A percentile compares a stretch with the other conserved stretches of the same genome.
Conservation (phyloP, 2,888 invertebrate genomes). For the Drosophila falleni region DNA sequence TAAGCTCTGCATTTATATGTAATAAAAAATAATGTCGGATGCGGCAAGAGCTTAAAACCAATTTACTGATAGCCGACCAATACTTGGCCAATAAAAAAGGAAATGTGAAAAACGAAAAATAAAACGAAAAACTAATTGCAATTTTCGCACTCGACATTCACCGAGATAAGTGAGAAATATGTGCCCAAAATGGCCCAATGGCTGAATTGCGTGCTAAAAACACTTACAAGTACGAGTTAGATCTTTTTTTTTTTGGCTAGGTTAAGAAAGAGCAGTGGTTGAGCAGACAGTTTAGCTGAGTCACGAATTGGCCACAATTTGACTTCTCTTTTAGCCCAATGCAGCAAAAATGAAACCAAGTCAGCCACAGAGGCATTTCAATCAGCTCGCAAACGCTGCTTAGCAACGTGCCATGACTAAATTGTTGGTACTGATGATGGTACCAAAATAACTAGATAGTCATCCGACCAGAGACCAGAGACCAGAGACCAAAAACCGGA, state of each 20-base stretch:
- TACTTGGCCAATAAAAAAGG: conserved; percentile 16
- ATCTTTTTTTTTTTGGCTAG: conserved; percentile 53
- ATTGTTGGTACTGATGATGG: conserved; percentile 41
- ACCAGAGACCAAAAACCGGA: background rate
- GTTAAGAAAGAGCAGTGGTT: conserved; percentile 34
- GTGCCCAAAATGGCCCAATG: conserved; percentile 53
- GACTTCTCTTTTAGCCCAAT: conserved; percentile 45
- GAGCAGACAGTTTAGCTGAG: conserved; percentile 65
- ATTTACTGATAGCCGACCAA: conserved; percentile 23
- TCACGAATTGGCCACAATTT: conserved; percentile 76
- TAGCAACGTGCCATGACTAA: conserved; percentile 68
- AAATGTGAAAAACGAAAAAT: conserved; percentile 3
- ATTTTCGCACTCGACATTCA: conserved; percentile 56
- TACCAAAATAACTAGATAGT: conserved; percentile 28
- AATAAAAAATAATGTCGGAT: conserved; percentile 13
- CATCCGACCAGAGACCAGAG: conserved; percentile 1
- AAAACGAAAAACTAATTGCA: conserved; percentile 60
- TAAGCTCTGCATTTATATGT: conserved; percentile 21
- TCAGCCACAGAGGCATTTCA: conserved; percentile 69
- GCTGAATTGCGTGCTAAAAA: conserved; percentile 66
- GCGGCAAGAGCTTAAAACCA: conserved; percentile 29
- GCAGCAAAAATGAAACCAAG: conserved; percentile 51
- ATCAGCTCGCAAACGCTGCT: conserved; percentile 52
- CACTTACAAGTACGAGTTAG: conserved; percentile 54
- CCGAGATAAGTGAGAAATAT: conserved; percentile 51